Percentiles rank a stretch among this genome's conserved stretches.
phyloP scores from a whole-genome alignment of 2,888 invertebrate species.

The Callyntrura sp. region DNA sequence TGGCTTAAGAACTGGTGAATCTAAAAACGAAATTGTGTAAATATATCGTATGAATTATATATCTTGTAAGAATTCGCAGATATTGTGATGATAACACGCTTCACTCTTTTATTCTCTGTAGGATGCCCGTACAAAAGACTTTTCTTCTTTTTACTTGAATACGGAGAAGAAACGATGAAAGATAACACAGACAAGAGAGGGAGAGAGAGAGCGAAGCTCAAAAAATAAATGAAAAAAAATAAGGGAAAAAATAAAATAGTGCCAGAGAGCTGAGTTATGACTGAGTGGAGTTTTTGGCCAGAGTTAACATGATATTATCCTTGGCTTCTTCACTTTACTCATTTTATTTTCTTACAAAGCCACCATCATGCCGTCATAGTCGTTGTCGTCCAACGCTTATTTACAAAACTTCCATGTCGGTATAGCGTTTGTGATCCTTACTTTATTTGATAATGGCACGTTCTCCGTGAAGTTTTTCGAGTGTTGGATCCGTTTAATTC shows the following conservation, averaged over 20 bases:
- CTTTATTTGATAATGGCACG: conserved; percentile 39
- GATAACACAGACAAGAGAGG: neutral
- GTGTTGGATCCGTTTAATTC: neutral
- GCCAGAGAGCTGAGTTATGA: conserved; percentile 65
- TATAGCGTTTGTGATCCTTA: neutral
- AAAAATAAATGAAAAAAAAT: neutral
- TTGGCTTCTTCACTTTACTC: conserved; percentile 28
- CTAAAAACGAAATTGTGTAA: no score
- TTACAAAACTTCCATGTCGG: no score
- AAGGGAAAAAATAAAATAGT: conserved; percentile 42
- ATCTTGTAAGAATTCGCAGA: no score
- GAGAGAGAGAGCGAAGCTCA: conserved; percentile 8
- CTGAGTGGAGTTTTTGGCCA: conserved; percentile 64
- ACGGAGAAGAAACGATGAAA: conserved; percentile 29
- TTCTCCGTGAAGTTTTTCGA: conserved; percentile 44
- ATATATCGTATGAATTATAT: neutral
- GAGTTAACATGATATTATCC: conserved; percentile 69
- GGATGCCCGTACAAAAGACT: conserved; percentile 11
- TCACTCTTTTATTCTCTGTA: conserved; percentile 1
- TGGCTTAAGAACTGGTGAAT: no score
- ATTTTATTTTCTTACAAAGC: conserved; percentile 9
- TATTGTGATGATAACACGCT: no score
- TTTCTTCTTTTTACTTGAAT: conserved; percentile 11
- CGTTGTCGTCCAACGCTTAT: no score
- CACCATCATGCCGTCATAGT: conserved; percentile 10